A percentile compares a stretch with the other conserved stretches of the same genome.
Conservation (phyloP, 2,113 vertebrate genomes). For the Nipponia nippon region DNA sequence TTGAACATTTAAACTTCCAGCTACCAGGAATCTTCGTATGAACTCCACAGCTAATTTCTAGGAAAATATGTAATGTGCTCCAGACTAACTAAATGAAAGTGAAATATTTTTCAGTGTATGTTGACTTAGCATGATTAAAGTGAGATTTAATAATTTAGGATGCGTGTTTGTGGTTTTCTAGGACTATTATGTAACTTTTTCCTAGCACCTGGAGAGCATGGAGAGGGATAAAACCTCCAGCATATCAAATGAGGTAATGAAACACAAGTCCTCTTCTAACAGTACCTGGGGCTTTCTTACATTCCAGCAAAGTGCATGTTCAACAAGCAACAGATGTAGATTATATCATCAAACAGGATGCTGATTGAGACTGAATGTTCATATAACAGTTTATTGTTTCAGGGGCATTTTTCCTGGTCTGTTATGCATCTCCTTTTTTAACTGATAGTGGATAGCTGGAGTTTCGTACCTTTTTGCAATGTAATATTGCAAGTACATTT, state of each 20-base stretch:
- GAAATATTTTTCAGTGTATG: background rate
- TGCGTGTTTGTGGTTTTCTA: background rate
- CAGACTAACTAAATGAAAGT: background rate
- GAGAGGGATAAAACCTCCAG: background rate
- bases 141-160: background rate
- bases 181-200: background rate
- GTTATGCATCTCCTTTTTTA: background rate
- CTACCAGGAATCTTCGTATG: background rate
- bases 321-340: conserved; percentile 3
- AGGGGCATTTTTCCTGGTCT: background rate
- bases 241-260: background rate
- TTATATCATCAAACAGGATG: background rate
- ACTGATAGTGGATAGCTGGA: background rate
- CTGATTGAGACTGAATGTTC: background rate
- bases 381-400: background rate
- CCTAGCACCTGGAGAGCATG: background rate
- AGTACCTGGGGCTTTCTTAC: background rate
- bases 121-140: background rate
- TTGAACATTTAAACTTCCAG: background rate
- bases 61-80: background rate
- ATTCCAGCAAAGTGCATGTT: background rate
- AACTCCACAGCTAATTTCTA: background rate
- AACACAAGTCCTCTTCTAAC: background rate
- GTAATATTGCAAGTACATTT: background rate
- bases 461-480: background rate